phyloP scores from a whole-genome alignment of 2,797 vertebrate species.

The Rousettus madagascariensis region DNA sequence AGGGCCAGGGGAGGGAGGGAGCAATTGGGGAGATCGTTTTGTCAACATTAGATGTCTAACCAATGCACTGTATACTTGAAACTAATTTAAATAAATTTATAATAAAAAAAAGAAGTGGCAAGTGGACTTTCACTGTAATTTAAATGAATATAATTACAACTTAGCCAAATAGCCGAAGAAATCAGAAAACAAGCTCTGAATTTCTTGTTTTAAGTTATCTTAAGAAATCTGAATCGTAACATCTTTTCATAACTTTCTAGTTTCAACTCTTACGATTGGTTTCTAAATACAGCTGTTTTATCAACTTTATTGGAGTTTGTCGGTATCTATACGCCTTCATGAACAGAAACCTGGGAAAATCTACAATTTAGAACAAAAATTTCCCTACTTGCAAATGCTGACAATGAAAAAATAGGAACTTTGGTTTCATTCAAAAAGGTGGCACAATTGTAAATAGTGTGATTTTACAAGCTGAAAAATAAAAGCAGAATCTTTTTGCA shows the following conservation, averaged over 20 bases:
- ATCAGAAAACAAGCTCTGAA: neutral
- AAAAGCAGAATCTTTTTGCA: constrained; percentile 46
- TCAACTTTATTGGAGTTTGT: neutral
- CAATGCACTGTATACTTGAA: no score
- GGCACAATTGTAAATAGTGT: constrained; percentile 44
- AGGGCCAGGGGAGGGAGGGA: no score
- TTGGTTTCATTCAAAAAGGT: neutral
- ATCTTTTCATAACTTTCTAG: constrained; percentile 36
- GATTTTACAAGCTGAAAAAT: constrained; percentile 35
- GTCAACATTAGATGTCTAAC: no score
- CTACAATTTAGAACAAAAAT: constrained; percentile 2
- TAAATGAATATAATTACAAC: constrained; percentile 15
- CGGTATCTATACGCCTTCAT: neutral
- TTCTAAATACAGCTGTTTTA: constrained; percentile 46
- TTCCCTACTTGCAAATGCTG: constrained; percentile 6
- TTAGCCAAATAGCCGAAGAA: neutral
- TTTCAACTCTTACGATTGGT: constrained; percentile 13
- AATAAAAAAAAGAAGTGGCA: neutral
- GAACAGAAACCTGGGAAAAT: constrained; percentile 28
- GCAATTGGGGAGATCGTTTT: no score
- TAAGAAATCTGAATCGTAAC: neutral
- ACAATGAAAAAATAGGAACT: neutral
- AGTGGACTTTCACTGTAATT: neutral
- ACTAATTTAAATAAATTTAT: no score
- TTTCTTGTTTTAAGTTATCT: constrained; percentile 16